These are phyloP conservation scores for Ceratoteleas bidentatus DNA, from an alignment of 1,140 invertebrate species.

Conservation along the genomic window DNA sequence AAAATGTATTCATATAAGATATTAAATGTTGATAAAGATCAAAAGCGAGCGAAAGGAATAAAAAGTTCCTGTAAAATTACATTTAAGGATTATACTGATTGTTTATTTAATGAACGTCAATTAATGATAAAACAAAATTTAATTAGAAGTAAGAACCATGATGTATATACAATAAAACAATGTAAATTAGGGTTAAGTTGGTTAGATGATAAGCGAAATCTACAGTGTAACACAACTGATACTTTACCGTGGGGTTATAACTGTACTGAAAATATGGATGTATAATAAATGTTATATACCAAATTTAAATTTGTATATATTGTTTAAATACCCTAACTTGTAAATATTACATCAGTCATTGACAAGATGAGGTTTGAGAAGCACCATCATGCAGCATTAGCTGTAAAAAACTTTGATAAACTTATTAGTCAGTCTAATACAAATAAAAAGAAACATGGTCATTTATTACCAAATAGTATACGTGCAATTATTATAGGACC, in stretches of 20 bases:
- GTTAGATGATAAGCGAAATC: too few species aligned
- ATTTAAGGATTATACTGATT: constrained; percentile 1
- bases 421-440: neutral
- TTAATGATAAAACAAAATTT: constrained; percentile 37
- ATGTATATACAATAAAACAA: constrained; percentile 48
- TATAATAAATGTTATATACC: too few species aligned
- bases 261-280: too few species aligned
- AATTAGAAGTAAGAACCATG: constrained; percentile 18
- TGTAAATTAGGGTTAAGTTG: constrained; percentile 35
- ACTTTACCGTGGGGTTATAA: neutral
- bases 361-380: constrained; percentile 1
- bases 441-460: constrained; percentile 2
- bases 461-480: constrained; percentile 6
- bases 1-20: neutral
- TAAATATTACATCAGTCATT: constrained; percentile 9
- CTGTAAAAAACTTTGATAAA: constrained; percentile 5
- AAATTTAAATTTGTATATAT: too few species aligned
- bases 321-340: too few species aligned
- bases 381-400: neutral
- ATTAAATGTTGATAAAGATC: neutral
- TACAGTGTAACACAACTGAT: too few species aligned
- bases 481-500: constrained; percentile 32
- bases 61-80: constrained; percentile 1
- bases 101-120: neutral
- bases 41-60: constrained; percentile 8